Percentiles rank a stretch among this genome's conserved stretches.
Evolutionary conservation across 2,797 vertebrate genomes (phyloP).

Genomic region (Dicrostonyx torquatus): DNA sequence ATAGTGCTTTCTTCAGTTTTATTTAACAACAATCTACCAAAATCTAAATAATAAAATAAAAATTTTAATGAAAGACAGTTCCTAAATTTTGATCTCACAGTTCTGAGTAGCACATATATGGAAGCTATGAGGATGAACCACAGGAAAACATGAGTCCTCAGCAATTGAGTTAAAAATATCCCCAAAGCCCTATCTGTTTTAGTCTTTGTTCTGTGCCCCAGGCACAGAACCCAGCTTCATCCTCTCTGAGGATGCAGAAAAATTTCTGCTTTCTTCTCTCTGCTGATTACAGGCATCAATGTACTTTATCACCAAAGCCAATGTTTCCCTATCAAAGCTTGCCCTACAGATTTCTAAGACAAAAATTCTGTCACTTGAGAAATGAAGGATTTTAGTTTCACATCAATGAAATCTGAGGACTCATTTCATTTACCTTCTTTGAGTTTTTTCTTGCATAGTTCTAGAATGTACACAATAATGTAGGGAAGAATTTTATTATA

Average conservation of each 20-base stretch:
- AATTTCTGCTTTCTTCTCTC: neutral
- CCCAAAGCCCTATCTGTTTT: neutral
- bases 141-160: neutral
- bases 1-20: neutral
- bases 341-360: neutral
- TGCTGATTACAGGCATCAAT: neutral
- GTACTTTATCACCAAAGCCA: neutral
- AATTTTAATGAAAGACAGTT: neutral
- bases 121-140: neutral
- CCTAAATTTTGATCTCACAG: neutral
- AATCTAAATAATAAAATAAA: neutral
- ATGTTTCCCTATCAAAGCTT: neutral
- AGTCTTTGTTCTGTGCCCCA: neutral
- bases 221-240: neutral
- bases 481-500: neutral
- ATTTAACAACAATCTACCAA: neutral
- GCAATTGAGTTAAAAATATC: neutral
- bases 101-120: neutral
- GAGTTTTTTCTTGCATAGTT: neutral
- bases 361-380: neutral
- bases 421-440: neutral
- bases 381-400: neutral
- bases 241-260: neutral
- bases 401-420: neutral
- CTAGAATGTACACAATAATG: neutral